Evolutionary conservation across 2,888 invertebrate species (phyloP), one percentile per base, ranked within the genome.

Genomic region (Zonitis immaculata): DNA sequence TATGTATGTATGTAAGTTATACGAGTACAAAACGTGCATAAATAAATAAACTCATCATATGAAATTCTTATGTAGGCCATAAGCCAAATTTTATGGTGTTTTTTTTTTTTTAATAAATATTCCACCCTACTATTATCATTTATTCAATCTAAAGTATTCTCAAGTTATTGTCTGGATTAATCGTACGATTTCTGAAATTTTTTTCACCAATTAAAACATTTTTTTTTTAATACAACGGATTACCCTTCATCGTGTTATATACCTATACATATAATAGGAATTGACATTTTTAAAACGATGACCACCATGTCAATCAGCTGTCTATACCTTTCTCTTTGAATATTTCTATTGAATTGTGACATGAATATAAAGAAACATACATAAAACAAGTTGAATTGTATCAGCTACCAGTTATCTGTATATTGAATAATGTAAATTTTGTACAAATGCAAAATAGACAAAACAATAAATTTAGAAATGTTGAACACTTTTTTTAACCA

Each of bases 261-360:
- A n/a, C n/a, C n/a, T n/a, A n/a, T n/a, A n/a, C n/a, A n/a, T 18
- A 39, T 35, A 12, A 39, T 20, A 20, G 2, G 20, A 39, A 39
- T 39, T 9, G 39, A 20, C 16, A 11, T 6, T 39, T 39, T 18
- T 18, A 11, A 39, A 20, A 39, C 20, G 39, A 39, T 39, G 39
- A 6, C 18, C 39, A 11, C 39, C 2, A 26, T 45, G 45, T 45
- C 45, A 28, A 45, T 45, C 45, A 45, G 1, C 28, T 30, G 45
- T 45, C 45, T n/a, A 27, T 18, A 28, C 16, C 45, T 45, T 45
- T 45, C 45, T 45, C 45, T 30, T 45, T 7, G 16, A 45, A 45
- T 45, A 45, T 45, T 45, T 45, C 45, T 45, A 45, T 45, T 45
- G 28, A 45, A 45, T 25, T 30, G 45, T 45, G 45, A 45, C 45